phyloP scores from a whole-genome alignment of 2,113 vertebrate genomes.

The Sceloporus tristichus region DNA sequence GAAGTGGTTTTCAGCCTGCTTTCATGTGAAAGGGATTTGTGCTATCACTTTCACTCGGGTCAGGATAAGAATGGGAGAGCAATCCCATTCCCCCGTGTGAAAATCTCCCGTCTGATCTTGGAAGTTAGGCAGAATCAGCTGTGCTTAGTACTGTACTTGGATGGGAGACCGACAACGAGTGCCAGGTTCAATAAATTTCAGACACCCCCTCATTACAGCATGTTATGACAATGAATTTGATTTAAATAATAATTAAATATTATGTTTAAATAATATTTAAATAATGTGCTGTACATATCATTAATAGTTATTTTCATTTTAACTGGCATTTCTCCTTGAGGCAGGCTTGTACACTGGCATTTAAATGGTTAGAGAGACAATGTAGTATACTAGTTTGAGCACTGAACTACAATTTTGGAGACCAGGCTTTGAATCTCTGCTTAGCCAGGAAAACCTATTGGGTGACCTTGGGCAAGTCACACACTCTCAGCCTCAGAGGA shows the following conservation, averaged over 20 bases:
- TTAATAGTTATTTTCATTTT: conserved; percentile 4
- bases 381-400: no score
- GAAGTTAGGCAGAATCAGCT: background rate
- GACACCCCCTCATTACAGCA: background rate
- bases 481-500: no score
- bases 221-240: background rate
- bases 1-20: no score
- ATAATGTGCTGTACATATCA: background rate
- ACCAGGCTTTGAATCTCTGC: no score
- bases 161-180: background rate
- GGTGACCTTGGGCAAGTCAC: no score
- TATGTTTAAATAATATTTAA: background rate
- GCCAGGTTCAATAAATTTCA: background rate
- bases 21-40: no score
- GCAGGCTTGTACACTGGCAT: background rate
- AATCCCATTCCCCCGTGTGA: no score
- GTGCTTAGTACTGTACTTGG: background rate
- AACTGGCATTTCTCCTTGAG: background rate
- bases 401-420: no score
- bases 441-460: no score
- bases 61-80: no score
- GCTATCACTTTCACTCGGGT: no score
- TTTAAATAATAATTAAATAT: background rate
- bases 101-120: background rate
- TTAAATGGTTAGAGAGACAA: no score